A percentile compares a stretch with the other conserved stretches of the same genome.
These are phyloP conservation scores for Botia almorhae DNA, from an alignment of 2,797 vertebrate species.

Conservation along the genomic window DNA sequence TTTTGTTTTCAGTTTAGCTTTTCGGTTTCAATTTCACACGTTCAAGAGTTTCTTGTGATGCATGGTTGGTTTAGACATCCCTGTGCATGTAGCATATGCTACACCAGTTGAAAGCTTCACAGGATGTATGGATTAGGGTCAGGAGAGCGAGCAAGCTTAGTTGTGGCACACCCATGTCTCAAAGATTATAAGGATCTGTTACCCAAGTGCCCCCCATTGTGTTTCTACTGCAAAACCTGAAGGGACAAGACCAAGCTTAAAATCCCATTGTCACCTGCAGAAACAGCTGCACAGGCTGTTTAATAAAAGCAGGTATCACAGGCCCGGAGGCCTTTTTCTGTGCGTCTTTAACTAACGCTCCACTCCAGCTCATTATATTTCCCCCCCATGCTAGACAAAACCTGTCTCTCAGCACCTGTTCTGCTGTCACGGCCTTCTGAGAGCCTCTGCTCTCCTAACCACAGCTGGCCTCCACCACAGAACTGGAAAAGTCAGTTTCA, in stretches of 20 bases:
- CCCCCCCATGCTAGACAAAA: conserved; percentile 8
- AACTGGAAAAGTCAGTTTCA: conserved; percentile 52
- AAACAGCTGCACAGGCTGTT: conserved; percentile 31
- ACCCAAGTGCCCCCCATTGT: not conserved
- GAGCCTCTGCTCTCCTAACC: conserved; percentile 17
- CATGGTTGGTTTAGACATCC: conserved; percentile 1
- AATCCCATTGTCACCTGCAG: conserved; percentile 1
- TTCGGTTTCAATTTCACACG: not conserved
- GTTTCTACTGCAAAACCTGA: not conserved
- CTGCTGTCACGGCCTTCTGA: conserved; percentile 21
- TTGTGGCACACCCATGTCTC: conserved; percentile 22
- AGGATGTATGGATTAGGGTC: conserved; percentile 50
- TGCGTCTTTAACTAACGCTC: not conserved
- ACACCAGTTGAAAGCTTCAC: conserved; percentile 27
- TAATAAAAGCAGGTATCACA: conserved; percentile 25
- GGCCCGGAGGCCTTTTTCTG: not conserved
- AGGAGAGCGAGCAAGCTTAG: conserved; percentile 52
- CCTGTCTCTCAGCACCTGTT: conserved; percentile 45
- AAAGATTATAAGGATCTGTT: not conserved
- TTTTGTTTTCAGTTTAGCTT: conserved; percentile 27
- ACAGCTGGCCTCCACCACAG: conserved; percentile 37
- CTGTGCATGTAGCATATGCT: not conserved
- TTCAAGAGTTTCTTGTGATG: not conserved
- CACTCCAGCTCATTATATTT: conserved; percentile 17
- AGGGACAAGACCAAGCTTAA: not conserved